A percentile compares a stretch with the other conserved stretches of the same genome.
These are phyloP conservation scores for Athene noctua DNA, from an alignment of 2,113 vertebrate species.

Conservation along the genomic window DNA sequence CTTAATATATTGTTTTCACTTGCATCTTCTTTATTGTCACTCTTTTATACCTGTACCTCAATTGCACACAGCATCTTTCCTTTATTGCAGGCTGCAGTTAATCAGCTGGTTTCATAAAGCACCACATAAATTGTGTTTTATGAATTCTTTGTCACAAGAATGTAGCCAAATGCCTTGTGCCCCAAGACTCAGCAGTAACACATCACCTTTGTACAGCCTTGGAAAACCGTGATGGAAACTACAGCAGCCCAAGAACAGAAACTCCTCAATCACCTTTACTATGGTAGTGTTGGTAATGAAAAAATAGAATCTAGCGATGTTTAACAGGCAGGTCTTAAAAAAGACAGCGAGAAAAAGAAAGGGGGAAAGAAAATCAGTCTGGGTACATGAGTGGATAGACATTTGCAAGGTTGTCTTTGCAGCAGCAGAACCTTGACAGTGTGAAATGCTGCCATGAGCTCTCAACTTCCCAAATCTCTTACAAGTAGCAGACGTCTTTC, in stretches of 20 bases:
- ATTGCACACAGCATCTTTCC: neutral
- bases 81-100: constrained; percentile 30
- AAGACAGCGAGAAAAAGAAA: neutral
- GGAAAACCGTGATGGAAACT: neutral
- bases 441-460: neutral
- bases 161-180: neutral
- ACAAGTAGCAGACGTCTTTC: neutral
- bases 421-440: neutral
- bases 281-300: neutral
- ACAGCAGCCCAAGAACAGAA: neutral
- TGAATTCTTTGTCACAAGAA: constrained; percentile 17
- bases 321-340: neutral
- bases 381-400: neutral
- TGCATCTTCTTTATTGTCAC: constrained; percentile 14
- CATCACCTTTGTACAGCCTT: neutral
- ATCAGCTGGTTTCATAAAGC: constrained; percentile 37
- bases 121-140: constrained; percentile 16
- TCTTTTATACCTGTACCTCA: constrained; percentile 16
- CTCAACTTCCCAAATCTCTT: neutral
- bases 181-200: neutral
- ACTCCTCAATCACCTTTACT: neutral
- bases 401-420: neutral
- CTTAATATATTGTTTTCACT: constrained; percentile 39
- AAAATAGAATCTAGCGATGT: neutral
- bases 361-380: neutral